Conservation (phyloP, 2,113 vertebrate genomes). For the Rattus norvegicus region GRCr8 NC_086024.1:133170001-133170500, state of each 20-base stretch:
- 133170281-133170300: background rate
- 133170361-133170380: background rate
- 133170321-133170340: background rate
- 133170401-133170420: no score
- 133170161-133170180: constrained; percentile 85
- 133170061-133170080: background rate
- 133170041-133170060: background rate
- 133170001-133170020: no score
- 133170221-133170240: background rate
- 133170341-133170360: background rate
- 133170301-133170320: background rate
- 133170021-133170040: background rate
- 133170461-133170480: background rate
- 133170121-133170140: background rate
- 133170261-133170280: background rate
- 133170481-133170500: background rate
- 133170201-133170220: constrained; percentile 86
- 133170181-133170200: constrained; percentile 86
- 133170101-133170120: background rate
- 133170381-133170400: background rate
- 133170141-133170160: constrained; percentile 49
- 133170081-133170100: background rate
- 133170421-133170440: background rate
- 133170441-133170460: background rate
- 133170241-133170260: background rate